Evolutionary conservation across 2,888 invertebrate genomes (phyloP).

Genomic region (Drosophila affinis): DNA sequence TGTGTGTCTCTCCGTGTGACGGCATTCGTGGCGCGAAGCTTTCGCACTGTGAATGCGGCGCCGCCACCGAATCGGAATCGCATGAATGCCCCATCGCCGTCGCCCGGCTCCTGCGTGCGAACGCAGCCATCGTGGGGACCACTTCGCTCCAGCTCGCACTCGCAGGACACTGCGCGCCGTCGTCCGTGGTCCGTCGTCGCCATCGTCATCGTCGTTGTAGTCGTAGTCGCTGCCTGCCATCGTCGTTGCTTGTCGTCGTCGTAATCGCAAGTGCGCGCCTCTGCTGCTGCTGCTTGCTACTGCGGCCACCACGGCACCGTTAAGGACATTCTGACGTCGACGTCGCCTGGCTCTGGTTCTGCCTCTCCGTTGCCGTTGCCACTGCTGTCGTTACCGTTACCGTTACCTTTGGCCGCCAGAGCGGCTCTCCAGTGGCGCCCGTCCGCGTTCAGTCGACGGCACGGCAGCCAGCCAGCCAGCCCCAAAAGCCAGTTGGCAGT

Average conservation of each 20-base stretch:
- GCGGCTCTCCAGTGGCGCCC: background rate
- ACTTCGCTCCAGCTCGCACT: conserved; percentile 34
- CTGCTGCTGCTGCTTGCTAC: conserved; percentile 13
- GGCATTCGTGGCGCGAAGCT: conserved; percentile 25
- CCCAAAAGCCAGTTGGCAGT: conserved; percentile 24
- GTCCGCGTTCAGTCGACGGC: conserved; percentile 1
- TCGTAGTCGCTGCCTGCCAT: background rate
- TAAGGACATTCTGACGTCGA: conserved; percentile 61
- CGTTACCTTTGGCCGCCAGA: background rate
- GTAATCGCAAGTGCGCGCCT: conserved; percentile 15
- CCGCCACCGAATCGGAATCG: conserved; percentile 15
- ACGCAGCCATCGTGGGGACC: conserved; percentile 13
- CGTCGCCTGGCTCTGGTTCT: conserved; percentile 26
- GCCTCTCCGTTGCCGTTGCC: background rate
- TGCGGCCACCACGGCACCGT: conserved; percentile 49
- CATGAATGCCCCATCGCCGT: conserved; percentile 19
- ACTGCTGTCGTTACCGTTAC: background rate
- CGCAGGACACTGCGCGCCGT: conserved; percentile 31
- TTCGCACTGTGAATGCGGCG: conserved; percentile 41
- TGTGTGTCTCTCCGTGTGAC: conserved; percentile 12
- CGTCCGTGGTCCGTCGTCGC: background rate
- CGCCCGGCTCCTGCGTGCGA: conserved; percentile 1
- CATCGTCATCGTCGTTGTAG: background rate
- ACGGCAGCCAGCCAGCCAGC: background rate
- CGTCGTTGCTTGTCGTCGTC: background rate